Evolutionary conservation across 2,797 vertebrate genomes (phyloP), one percentile per base, ranked within the genome.

Genomic region (Odontamblyopus rebecca): DNA sequence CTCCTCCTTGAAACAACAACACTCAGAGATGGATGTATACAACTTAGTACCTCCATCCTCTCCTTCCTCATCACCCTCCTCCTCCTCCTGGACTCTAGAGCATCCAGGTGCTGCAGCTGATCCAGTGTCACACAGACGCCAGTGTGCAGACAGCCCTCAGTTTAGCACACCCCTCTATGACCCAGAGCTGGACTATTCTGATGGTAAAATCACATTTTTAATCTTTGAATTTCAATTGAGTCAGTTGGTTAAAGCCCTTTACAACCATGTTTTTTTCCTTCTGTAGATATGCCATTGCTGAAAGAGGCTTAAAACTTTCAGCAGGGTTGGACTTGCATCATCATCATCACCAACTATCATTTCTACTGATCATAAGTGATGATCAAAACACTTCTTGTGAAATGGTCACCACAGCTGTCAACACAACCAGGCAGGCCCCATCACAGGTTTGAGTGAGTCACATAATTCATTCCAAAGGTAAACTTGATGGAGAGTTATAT

Each of bases 181-280:
- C 69, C 97, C 96, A 67, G 95, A 95, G 12, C 94, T 95, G 90
- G 96, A 98, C 78, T 96, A 95, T 85, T 93, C 96, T 88, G 97
- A 99, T 51, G 97, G 97, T 98, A 93, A 59, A 92, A 13, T 44
- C n/a, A 8, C 7, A 61, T 27, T 15, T 67, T 29, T 69, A n/a
- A 23, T 51, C 23, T 15, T 0, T 57, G 44, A 48, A 48, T 48
- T 48, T 48, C 3, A 48, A 50, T 72, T 23, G 69, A 61, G 9
- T 63, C 32, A n/a, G 5, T 41, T 63, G 19, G 41, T 35, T 13
- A 60, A 16, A 35, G 8, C 2, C 8, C 23, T 63, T 63, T 41
- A 23, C 4, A 63, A n/a, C 59, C 3, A 29, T 38, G 7, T 63
- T 44, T 38, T 32, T 62, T 61, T 61, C 13, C 18, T 11, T 23